Evolutionary conservation across 1,140 invertebrate species (phyloP).

Genomic region (Lucilia cuprina): DNA sequence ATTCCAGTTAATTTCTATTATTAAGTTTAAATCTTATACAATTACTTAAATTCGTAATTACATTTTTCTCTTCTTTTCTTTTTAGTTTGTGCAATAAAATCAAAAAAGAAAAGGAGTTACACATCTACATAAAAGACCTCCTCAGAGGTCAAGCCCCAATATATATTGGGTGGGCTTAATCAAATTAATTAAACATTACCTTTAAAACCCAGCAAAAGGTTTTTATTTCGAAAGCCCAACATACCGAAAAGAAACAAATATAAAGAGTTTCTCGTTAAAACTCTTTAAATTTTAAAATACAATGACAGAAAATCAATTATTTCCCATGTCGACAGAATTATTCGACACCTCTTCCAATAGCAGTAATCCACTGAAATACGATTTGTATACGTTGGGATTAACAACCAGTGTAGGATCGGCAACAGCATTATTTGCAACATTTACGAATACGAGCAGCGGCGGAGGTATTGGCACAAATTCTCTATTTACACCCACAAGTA

Average conservation of each 20-base stretch:
- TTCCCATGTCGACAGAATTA: constrained; percentile 61
- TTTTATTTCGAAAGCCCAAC: neutral
- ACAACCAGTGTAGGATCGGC: constrained; percentile 13
- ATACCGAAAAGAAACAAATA: neutral
- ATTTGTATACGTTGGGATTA: constrained; percentile 51
- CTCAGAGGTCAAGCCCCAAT: constrained; percentile 9
- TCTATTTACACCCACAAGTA: neutral
- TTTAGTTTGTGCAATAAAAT: neutral
- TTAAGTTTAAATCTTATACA: no score
- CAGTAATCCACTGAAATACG: constrained; percentile 59
- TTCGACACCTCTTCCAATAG: constrained; percentile 61
- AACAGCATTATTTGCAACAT: constrained; percentile 24
- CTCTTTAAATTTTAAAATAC: constrained; percentile 28
- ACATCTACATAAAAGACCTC: neutral
- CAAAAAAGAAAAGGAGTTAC: neutral
- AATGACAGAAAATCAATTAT: constrained; percentile 61
- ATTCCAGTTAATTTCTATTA: no score
- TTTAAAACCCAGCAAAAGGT: neutral
- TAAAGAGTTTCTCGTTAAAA: neutral
- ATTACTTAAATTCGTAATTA: no score
- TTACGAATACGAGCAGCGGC: constrained; percentile 31
- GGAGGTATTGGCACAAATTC: neutral
- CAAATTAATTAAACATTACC: neutral
- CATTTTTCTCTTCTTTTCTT: neutral
- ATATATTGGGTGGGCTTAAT: neutral